Evolutionary conservation across 2,888 invertebrate species (phyloP).

Genomic region (Gastrophysa polygoni): DNA sequence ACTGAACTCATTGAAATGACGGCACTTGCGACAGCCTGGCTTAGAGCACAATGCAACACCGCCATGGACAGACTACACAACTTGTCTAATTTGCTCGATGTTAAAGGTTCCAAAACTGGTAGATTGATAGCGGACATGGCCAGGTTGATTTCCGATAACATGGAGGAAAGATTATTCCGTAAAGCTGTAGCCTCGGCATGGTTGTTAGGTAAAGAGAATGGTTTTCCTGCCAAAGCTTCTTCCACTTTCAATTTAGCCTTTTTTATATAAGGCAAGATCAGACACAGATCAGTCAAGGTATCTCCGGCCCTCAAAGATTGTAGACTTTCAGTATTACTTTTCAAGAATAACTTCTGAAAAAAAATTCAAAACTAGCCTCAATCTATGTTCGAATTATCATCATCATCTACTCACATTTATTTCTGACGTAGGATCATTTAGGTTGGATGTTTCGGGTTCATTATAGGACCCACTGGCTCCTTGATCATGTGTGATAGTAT

Average conservation of each 20-base stretch:
- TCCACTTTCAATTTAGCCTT: constrained; percentile 68
- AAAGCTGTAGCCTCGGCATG: constrained; percentile 73
- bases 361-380: too few relatives aligned
- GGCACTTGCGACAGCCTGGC: constrained; percentile 69
- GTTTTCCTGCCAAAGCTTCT: constrained; percentile 70
- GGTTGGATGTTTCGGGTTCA: constrained; percentile 38
- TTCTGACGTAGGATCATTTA: constrained; percentile 57
- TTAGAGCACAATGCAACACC: constrained; percentile 80
- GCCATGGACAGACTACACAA: constrained; percentile 83
- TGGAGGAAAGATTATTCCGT: constrained; percentile 74
- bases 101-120: constrained; percentile 87
- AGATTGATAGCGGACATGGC: constrained; percentile 83
- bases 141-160: constrained; percentile 83
- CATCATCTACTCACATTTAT: constrained; percentile 58
- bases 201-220: constrained; percentile 69
- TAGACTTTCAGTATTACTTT: constrained; percentile 78
- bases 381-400: too few relatives aligned
- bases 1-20: constrained; percentile 65
- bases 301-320: constrained; percentile 84
- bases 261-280: constrained; percentile 72
- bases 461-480: constrained; percentile 56
- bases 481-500: constrained; percentile 50
- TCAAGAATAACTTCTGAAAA: constrained; percentile 75
- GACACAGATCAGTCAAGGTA: constrained; percentile 80
- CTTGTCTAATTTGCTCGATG: constrained; percentile 80